These are phyloP conservation scores for Callinectes sapidus DNA, from an alignment of 2,888 invertebrate species.

Conservation along the genomic window DNA sequence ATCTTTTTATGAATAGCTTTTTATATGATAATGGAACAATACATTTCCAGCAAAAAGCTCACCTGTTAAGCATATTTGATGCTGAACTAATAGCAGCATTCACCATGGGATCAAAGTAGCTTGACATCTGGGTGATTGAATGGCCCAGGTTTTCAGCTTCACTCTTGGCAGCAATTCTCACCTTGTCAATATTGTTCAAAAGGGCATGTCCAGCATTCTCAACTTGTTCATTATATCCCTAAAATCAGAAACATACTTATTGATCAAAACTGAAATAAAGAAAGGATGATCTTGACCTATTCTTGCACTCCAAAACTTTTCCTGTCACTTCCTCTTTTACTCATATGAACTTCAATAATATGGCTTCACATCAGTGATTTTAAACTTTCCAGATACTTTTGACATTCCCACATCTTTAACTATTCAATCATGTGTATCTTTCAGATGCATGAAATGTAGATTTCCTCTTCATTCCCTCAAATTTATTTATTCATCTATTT, in stretches of 20 bases:
- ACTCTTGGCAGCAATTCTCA: slow-evolving; percentile 88
- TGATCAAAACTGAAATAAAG: neutral
- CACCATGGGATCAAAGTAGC: slow-evolving; percentile 91
- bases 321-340: neutral
- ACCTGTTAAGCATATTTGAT: slow-evolving; percentile 87
- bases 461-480: no score
- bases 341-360: neutral
- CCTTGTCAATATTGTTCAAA: slow-evolving; percentile 83
- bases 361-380: neutral
- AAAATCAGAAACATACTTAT: slow-evolving; percentile 71
- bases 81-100: slow-evolving; percentile 87
- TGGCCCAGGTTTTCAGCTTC: slow-evolving; percentile 97
- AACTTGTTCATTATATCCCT: slow-evolving; percentile 87
- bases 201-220: slow-evolving; percentile 81
- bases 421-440: neutral
- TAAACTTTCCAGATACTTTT: neutral
- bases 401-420: neutral
- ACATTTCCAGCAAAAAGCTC: neutral
- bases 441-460: no score
- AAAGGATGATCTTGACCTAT: neutral
- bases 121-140: slow-evolving; percentile 80
- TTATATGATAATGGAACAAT: no score
- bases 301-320: neutral
- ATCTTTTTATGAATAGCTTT: no score
- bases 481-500: no score